Evolutionary conservation across 2,888 invertebrate species (phyloP).

Genomic region (Mesoligia furuncula): DNA sequence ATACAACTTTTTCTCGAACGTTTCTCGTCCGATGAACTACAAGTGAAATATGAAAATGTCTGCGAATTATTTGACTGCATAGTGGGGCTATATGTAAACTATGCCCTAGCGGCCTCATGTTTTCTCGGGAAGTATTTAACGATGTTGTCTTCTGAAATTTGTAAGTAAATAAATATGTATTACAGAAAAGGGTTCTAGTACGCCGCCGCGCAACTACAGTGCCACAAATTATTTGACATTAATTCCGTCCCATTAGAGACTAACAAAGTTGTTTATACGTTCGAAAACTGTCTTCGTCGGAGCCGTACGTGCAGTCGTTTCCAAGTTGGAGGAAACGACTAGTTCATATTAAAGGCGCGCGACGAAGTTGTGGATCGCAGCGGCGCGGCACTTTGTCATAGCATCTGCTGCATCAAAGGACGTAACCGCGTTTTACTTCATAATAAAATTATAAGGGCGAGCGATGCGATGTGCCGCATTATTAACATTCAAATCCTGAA

Average conservation of each 20-base stretch:
- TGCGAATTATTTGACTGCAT: slow-evolving; percentile 73
- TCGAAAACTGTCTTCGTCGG: slow-evolving; percentile 75
- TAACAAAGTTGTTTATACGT: slow-evolving; percentile 80
- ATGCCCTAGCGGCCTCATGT: slow-evolving; percentile 75
- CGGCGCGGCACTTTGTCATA: slow-evolving; percentile 77
- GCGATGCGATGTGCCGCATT: slow-evolving; percentile 52
- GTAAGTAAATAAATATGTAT: slow-evolving; percentile 69
- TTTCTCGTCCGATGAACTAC: slow-evolving; percentile 66
- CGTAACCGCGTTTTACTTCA: slow-evolving; percentile 70
- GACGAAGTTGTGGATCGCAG: slow-evolving; percentile 77
- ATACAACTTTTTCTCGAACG: slow-evolving; percentile 64
- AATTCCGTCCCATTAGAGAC: slow-evolving; percentile 77
- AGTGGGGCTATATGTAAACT: slow-evolving; percentile 79
- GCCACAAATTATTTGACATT: slow-evolving; percentile 75
- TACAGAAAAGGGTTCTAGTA: slow-evolving; percentile 62
- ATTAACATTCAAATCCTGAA: slow-evolving; percentile 74
- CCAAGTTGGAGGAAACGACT: slow-evolving; percentile 79
- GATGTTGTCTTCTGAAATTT: slow-evolving; percentile 50
- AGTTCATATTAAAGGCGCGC: slow-evolving; percentile 80
- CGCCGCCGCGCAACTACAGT: slow-evolving; percentile 60
- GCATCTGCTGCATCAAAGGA: slow-evolving; percentile 78
- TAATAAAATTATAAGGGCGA: slow-evolving; percentile 72
- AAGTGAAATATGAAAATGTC: slow-evolving; percentile 68
- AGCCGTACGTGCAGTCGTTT: slow-evolving; percentile 77
- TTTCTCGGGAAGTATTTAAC: slow-evolving; percentile 65